Evolutionary conservation across 2,888 invertebrate genomes (phyloP).

Genomic region (Pollenia griseotomentosa): DNA sequence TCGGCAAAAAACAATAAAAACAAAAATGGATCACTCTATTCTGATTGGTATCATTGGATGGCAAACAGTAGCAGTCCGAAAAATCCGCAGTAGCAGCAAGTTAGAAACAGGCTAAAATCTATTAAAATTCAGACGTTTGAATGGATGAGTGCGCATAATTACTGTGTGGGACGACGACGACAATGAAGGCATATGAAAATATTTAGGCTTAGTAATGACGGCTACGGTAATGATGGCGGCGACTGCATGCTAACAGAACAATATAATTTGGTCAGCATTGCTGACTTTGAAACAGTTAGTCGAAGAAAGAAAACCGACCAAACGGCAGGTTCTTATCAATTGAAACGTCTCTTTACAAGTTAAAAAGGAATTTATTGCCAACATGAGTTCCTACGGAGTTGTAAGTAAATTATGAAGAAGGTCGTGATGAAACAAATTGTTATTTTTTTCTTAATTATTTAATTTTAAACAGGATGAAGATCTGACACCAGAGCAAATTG

Average conservation of each 20-base stretch:
- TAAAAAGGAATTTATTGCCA: slow-evolving; percentile 62
- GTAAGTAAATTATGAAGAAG: slow-evolving; percentile 56
- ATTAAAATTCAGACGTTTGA: neutral
- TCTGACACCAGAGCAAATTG: slow-evolving; percentile 95
- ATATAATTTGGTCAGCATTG: slow-evolving; percentile 70
- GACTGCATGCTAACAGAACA: slow-evolving; percentile 1
- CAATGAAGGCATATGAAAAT: slow-evolving; percentile 24
- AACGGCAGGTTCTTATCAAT: slow-evolving; percentile 58
- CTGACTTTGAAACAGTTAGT: slow-evolving; percentile 71
- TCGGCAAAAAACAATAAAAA: slow-evolving; percentile 56
- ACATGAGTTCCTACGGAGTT: slow-evolving; percentile 77
- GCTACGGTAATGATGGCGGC: slow-evolving; percentile 30
- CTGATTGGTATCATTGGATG: slow-evolving; percentile 45
- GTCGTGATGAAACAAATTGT: neutral
- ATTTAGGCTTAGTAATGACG: slow-evolving; percentile 44
- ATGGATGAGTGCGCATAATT: slow-evolving; percentile 21
- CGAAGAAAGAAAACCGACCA: slow-evolving; percentile 73
- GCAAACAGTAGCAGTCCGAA: slow-evolving; percentile 50
- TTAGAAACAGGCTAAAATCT: slow-evolving; percentile 32
- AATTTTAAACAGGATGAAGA: slow-evolving; percentile 89
- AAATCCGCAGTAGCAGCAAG: neutral
- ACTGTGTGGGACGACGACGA: slow-evolving; percentile 64
- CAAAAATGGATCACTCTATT: slow-evolving; percentile 60
- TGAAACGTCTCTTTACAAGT: slow-evolving; percentile 32
- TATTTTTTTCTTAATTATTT: neutral